Conservation (phyloP, 2,113 vertebrate genomes). For the Danionella cerebrum region DNA sequence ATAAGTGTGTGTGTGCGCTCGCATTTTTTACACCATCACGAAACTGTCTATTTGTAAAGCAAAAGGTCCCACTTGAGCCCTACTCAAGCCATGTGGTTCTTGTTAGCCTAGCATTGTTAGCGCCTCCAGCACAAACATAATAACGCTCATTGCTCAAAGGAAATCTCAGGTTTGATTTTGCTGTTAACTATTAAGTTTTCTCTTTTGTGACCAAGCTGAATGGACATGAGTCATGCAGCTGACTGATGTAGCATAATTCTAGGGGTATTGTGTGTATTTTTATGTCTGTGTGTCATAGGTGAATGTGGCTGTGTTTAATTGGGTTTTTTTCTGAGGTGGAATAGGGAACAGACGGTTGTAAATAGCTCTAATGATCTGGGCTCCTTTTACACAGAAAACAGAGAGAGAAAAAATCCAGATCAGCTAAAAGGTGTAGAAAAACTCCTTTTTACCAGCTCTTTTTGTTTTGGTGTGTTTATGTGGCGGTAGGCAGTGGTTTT, state of each 20-base stretch:
- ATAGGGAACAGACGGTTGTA: conserved; percentile 35
- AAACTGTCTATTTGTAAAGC: conserved; percentile 29
- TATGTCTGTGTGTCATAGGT: too few relatives aligned
- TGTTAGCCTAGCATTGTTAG: not conserved
- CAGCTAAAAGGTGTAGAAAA: not conserved
- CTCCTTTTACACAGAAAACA: conserved; percentile 44
- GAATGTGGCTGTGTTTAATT: too few relatives aligned
- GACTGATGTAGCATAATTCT: not conserved
- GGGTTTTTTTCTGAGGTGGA: too few relatives aligned
- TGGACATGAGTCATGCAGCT: not conserved
- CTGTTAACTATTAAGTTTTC: not conserved
- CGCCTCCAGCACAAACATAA: not conserved
- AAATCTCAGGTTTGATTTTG: not conserved
- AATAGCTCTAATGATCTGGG: conserved; percentile 53
- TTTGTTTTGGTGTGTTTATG: conserved; percentile 24
- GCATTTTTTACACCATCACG: conserved; percentile 15
- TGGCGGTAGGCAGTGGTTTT: not conserved
- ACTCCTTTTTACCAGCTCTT: conserved; percentile 9
- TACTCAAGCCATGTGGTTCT: conserved; percentile 1
- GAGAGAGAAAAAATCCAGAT: conserved; percentile 13
- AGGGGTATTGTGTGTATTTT: not conserved
- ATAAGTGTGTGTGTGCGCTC: not conserved
- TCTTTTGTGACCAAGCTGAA: conserved; percentile 6
- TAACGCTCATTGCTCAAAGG: not conserved
- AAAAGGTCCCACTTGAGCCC: conserved; percentile 13